phyloP scores from a whole-genome alignment of 2,113 vertebrate genomes.

The Argyrosomus japonicus region DNA sequence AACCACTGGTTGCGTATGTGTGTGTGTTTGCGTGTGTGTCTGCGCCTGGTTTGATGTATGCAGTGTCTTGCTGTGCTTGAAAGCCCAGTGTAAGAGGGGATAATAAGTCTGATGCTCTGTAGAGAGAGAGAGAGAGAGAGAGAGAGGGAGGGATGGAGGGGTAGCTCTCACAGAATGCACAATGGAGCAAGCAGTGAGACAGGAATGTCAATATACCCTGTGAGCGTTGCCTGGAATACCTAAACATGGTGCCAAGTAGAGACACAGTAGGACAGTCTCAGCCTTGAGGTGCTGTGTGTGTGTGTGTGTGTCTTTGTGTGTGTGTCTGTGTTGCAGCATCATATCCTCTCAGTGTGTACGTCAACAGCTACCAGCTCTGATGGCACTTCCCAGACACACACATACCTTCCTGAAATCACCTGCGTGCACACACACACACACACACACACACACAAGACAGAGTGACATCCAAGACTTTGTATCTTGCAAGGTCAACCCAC shows the following conservation, averaged over 20 bases:
- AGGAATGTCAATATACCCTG: slow-evolving; percentile 77
- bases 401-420: slow-evolving; percentile 15
- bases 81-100: slow-evolving; percentile 55
- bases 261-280: slow-evolving; percentile 59
- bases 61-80: slow-evolving; percentile 35
- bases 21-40: slow-evolving; percentile 20
- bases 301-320: slow-evolving; percentile 36
- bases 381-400: slow-evolving; percentile 21
- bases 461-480: slow-evolving; percentile 28
- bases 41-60: slow-evolving; percentile 46
- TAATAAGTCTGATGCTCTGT: slow-evolving; percentile 67
- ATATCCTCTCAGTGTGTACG: slow-evolving; percentile 21
- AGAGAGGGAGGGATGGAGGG: slow-evolving; percentile 34
- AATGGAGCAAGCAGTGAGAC: slow-evolving; percentile 71
- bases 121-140: slow-evolving; percentile 36
- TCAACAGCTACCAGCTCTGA: slow-evolving; percentile 35
- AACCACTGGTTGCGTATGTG: slow-evolving; percentile 42
- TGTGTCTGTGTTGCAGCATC: slow-evolving; percentile 20
- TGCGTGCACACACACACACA: background rate
- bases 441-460: slow-evolving; percentile 14
- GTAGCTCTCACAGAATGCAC: slow-evolving; percentile 76
- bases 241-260: slow-evolving; percentile 69
- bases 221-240: slow-evolving; percentile 74
- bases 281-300: slow-evolving; percentile 48
- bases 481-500: slow-evolving; percentile 69